Conservation (phyloP, 2,888 invertebrate genomes). For the Oligia strigilis region DNA sequence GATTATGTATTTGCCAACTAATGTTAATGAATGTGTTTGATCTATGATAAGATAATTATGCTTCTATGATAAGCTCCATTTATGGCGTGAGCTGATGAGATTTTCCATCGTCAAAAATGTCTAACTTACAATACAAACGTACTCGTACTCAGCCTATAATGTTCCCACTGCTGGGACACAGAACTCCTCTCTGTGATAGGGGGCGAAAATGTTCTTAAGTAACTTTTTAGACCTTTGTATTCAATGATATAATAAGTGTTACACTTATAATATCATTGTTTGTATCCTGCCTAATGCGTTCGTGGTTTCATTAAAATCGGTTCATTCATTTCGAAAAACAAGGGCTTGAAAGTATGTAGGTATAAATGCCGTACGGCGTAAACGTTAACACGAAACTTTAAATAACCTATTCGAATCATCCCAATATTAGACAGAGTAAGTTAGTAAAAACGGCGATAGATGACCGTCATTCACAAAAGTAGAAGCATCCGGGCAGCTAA, state of each 20-base stretch:
- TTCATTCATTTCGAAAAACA: too few species aligned
- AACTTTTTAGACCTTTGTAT: too few species aligned
- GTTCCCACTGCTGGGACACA: too few species aligned
- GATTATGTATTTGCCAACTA: too few species aligned
- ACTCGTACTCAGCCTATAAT: background rate
- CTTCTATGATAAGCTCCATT: background rate
- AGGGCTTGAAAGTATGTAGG: too few species aligned
- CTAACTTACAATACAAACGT: background rate
- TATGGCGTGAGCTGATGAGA: background rate
- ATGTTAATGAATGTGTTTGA: background rate
- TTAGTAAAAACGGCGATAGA: slow-evolving; percentile 45
- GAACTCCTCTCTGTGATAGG: too few species aligned
- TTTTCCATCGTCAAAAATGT: background rate
- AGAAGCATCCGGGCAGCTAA: slow-evolving; percentile 63
- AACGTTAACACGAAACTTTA: background rate
- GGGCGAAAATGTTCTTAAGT: too few species aligned
- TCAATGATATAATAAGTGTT: too few species aligned
- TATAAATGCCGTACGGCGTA: too few species aligned
- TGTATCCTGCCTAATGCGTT: too few species aligned
- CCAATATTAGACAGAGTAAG: background rate
- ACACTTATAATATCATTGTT: too few species aligned
- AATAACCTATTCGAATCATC: slow-evolving; percentile 12
- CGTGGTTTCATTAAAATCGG: too few species aligned
- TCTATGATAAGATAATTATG: background rate
- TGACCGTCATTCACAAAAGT: slow-evolving; percentile 38